These are phyloP conservation scores for Drosophila parvula DNA, from an alignment of 1,140 invertebrate species.

Conservation along the genomic window DNA sequence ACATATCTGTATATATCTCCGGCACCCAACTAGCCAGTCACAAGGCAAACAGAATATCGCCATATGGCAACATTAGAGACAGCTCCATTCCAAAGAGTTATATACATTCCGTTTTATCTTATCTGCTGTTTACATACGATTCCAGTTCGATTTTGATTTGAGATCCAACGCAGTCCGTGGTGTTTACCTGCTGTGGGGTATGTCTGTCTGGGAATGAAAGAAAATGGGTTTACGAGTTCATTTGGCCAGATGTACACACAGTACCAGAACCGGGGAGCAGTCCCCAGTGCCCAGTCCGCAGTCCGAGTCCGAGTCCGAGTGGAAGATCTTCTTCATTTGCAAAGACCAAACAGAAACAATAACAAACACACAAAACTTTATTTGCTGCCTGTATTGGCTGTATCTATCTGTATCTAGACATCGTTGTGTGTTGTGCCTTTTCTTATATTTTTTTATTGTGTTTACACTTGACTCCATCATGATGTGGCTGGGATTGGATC, in stretches of 20 bases:
- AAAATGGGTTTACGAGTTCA: conserved; percentile 48
- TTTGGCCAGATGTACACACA: conserved; percentile 23
- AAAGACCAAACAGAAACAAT: conserved; percentile 33
- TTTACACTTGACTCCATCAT: conserved; percentile 71
- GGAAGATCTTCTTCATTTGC: conserved; percentile 39
- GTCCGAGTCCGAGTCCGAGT: conserved; percentile 1
- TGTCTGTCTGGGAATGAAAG: neutral
- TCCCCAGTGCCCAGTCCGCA: neutral
- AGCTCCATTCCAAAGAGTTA: conserved; percentile 39
- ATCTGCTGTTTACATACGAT: conserved; percentile 44
- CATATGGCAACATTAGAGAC: conserved; percentile 38
- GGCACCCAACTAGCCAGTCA: conserved; percentile 12
- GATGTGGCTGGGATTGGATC: conserved; percentile 20
- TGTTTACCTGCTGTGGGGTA: conserved; percentile 33
- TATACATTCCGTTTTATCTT: conserved; percentile 32
- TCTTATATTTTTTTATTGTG: conserved; percentile 57
- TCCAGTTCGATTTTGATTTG: conserved; percentile 51
- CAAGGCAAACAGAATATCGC: conserved; percentile 28
- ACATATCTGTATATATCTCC: neutral
- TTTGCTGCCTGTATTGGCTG: conserved; percentile 11
- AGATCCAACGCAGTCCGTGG: conserved; percentile 15
- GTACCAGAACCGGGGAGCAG: conserved; percentile 6
- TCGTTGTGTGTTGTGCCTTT: conserved; percentile 23
- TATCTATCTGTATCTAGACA: conserved; percentile 34
- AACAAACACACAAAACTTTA: conserved; percentile 23